phyloP scores from a whole-genome alignment of 2,888 invertebrate genomes.

The Lottia scabra region DNA sequence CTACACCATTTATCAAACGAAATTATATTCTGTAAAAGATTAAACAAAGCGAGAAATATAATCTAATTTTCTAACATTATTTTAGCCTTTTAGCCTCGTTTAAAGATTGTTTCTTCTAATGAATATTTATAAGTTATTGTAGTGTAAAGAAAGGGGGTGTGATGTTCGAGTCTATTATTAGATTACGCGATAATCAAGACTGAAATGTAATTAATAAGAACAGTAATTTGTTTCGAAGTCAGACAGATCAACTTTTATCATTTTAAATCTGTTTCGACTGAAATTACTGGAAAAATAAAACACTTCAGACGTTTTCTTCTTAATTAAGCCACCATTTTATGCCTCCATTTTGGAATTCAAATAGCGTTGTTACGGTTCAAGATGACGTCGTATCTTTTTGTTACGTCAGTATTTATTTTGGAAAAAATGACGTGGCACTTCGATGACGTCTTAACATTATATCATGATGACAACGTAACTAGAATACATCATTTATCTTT shows the following conservation, averaged over 20 bases:
- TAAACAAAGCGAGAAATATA: background rate
- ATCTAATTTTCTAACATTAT: conserved; percentile 4
- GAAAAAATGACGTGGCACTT: too few species aligned
- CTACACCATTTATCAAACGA: background rate
- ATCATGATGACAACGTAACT: too few species aligned
- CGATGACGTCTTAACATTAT: too few species aligned
- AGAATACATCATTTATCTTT: too few species aligned
- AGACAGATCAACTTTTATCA: too few species aligned
- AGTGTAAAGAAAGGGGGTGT: background rate
- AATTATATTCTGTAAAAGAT: background rate
- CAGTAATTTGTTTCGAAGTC: background rate
- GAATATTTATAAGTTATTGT: background rate
- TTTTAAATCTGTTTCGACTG: background rate
- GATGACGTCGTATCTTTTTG: too few species aligned
- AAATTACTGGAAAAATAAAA: background rate
- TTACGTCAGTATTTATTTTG: too few species aligned
- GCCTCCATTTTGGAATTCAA: too few species aligned
- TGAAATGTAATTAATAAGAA: background rate
- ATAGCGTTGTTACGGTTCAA: too few species aligned
- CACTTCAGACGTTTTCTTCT: background rate
- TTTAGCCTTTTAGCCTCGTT: background rate
- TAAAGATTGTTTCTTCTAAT: background rate
- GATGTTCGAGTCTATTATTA: background rate
- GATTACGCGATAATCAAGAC: background rate
- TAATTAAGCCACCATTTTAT: too few species aligned